Evolutionary conservation across 2,888 invertebrate genomes (phyloP), one percentile per base, ranked within the genome.

Genomic region (Leucoma salicis): DNA sequence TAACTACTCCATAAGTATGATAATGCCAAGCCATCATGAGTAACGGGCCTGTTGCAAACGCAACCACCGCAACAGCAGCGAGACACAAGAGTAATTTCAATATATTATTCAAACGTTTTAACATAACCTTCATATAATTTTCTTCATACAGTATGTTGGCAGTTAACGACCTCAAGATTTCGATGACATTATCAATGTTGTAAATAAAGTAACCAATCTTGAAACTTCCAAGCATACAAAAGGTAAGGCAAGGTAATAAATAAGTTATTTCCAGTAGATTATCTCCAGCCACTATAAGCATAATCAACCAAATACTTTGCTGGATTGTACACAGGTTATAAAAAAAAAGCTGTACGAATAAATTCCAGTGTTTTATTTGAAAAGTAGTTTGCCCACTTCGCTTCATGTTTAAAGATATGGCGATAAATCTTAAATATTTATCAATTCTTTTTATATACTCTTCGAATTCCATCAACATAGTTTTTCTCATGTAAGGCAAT

Each of bases 1-100:
- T 49, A 1, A 78, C 16, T 49, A 70, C 48, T 2, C 68, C 69
- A 0, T 68, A 61, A n/a, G 44, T 43, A 4, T 44, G 53, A 46
- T 77, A 80, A 15, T 51, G 39, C 7, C 55, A 45, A 21, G 41
- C 48, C 31, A 54, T 56, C 3, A 70, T 35, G 6, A 62, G 3
- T 10, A 71, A 28, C 0, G 78, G 74, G 0, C 64, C 64, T 4
- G 59, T 6, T 3, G 45, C 57, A 53, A 77, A 78, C 3, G 59
- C 43, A 0, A 29, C 1, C 0, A 66, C 29, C 0, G 53, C 69
- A 6, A 48, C 7, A 5, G n/a, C 3, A 28, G 35, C 41, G n/a
- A 57, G 8, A 14, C 37, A 14, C 2, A 50, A 43, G 7, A 66
- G 45, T 5, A 56, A 31, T 16, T 62, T 65, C 3, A 53, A 48